Evolutionary conservation across 2,113 vertebrate species (phyloP).

Genomic region (Charina bottae): DNA sequence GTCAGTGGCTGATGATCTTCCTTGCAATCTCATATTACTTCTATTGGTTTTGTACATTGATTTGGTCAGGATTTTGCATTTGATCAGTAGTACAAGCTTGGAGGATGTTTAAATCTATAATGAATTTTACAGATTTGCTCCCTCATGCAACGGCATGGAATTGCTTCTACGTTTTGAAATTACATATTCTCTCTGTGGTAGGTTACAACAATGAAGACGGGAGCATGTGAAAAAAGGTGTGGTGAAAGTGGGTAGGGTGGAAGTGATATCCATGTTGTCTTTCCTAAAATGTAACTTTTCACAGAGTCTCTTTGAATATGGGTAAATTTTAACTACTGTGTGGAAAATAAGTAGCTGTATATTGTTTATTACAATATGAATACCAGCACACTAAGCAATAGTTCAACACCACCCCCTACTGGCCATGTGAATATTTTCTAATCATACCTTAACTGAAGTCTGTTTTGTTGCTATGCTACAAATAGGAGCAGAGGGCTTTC

Average conservation of each 20-base stretch:
- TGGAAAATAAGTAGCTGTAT: not conserved
- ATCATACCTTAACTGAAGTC: not conserved
- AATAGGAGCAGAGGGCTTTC: not conserved
- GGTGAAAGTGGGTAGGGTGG: not conserved
- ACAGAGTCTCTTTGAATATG: conserved; percentile 25
- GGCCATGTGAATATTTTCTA: not conserved
- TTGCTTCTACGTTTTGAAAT: not conserved
- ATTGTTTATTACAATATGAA: not conserved
- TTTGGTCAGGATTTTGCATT: not conserved
- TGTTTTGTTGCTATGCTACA: conserved; percentile 9
- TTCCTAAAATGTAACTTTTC: conserved; percentile 10
- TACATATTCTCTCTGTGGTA: not conserved
- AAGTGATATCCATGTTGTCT: not conserved
- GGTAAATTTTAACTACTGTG: conserved; percentile 28
- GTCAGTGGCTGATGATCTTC: not conserved
- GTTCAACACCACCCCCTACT: conserved; percentile 62
- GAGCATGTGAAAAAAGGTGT: not conserved
- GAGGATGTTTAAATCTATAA: not conserved
- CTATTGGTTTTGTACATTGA: not conserved
- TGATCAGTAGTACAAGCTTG: not conserved
- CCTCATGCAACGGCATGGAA: not conserved
- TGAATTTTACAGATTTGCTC: conserved; percentile 5
- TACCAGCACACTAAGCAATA: not conserved
- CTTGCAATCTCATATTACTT: not conserved
- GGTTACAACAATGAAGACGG: conserved; percentile 12